Evolutionary conservation across 2,797 vertebrate genomes (phyloP).

Genomic region (Gymnoscopelus microlampas): DNA sequence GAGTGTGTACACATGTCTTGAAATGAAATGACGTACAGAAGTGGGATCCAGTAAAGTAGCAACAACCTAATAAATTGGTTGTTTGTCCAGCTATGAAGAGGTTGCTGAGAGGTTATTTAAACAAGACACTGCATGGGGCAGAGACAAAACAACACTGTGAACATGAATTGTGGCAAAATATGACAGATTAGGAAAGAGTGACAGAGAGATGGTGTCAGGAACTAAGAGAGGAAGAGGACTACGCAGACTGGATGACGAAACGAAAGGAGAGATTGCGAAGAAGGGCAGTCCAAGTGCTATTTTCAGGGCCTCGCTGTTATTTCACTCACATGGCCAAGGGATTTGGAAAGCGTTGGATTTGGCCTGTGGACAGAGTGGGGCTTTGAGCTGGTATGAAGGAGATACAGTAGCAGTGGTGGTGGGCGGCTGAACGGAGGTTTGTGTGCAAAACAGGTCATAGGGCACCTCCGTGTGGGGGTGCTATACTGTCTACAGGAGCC

Average conservation of each 20-base stretch:
- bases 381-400: conserved; percentile 46
- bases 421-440: conserved; percentile 32
- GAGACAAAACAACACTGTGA: background rate
- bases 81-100: background rate
- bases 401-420: conserved; percentile 1
- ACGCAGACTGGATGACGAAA: conserved; percentile 13
- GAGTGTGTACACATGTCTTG: background rate
- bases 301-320: conserved; percentile 57
- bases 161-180: background rate
- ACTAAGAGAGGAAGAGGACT: background rate
- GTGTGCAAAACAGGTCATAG: conserved; percentile 54
- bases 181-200: background rate
- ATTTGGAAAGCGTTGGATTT: conserved; percentile 69
- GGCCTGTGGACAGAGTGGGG: conserved; percentile 58
- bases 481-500: conserved; percentile 12
- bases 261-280: conserved; percentile 11
- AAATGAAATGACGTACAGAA: background rate
- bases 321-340: conserved; percentile 60
- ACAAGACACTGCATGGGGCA: background rate
- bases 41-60: background rate
- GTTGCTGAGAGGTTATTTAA: background rate
- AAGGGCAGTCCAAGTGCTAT: conserved; percentile 27
- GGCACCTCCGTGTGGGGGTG: conserved; percentile 24
- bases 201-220: background rate
- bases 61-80: background rate